Evolutionary conservation across 2,113 vertebrate genomes (phyloP).

Genomic region (Rhadina sibilatrix): DNA sequence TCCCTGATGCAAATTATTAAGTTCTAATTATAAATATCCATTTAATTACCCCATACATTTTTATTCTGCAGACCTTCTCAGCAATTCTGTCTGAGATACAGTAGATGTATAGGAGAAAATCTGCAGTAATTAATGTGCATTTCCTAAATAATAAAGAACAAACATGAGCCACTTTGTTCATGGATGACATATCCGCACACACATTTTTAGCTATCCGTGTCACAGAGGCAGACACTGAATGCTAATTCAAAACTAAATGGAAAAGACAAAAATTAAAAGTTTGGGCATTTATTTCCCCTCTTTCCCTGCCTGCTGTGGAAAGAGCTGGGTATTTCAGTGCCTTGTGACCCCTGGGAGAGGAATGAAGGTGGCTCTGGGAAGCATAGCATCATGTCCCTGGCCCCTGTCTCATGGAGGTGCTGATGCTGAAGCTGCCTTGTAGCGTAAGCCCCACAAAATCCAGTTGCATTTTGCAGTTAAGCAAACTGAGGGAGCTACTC

Average conservation of each 20-base stretch:
- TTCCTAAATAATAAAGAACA: slow-evolving; percentile 73
- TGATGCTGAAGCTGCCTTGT: neutral
- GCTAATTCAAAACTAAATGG: slow-evolving; percentile 34
- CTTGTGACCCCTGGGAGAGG: neutral
- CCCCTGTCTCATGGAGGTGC: rapidly evolving
- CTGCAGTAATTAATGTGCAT: slow-evolving; percentile 74
- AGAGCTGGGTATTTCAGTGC: neutral
- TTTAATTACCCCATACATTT: slow-evolving; percentile 82
- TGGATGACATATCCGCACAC: slow-evolving; percentile 30
- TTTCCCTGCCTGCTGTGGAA: neutral
- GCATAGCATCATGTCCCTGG: rapidly evolving
- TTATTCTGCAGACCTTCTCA: slow-evolving; percentile 78
- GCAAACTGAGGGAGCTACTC: neutral
- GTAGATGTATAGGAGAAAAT: slow-evolving; percentile 69
- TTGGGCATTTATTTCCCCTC: neutral
- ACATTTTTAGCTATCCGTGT: slow-evolving; percentile 46
- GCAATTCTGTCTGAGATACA: slow-evolving; percentile 69
- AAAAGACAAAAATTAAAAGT: slow-evolving; percentile 7
- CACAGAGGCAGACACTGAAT: neutral
- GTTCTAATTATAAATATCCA: slow-evolving; percentile 86
- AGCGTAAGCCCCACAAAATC: neutral
- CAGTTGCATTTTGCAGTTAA: neutral
- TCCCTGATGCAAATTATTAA: slow-evolving; percentile 86
- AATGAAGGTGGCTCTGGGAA: neutral
- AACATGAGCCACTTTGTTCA: slow-evolving; percentile 71